Evolutionary conservation across 2,113 vertebrate species (phyloP), one percentile per base, ranked within the genome.

Genomic region (Nycticorax nycticorax): DNA sequence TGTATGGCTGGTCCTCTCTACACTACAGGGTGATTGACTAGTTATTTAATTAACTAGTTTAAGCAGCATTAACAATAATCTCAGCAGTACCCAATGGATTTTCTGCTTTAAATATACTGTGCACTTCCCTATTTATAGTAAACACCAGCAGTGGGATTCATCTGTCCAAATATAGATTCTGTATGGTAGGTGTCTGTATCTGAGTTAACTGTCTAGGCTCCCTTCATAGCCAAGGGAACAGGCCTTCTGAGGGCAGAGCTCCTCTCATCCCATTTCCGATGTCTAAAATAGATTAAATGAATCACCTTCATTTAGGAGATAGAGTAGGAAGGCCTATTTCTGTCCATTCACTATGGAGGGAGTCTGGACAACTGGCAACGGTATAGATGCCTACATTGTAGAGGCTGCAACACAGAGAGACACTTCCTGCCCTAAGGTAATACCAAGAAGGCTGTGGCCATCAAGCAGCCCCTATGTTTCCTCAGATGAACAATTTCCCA

Each of bases 91-190:
- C 84, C 84, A 83, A 96, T 95, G 94, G 96, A 95, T 95, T 97
- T 96, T 97, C 95, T 96, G 92, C 94, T 97, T 97, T 96, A 97
- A 96, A 97, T 97, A 95, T 93, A 95, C 96, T 77, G 81, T 95
- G 77, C 77, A 83, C 81, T 80, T 94, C 50, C 91, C 92, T 97
- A 97, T 97, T 97, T 97, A 96, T 96, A 97, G 96, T 96, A 97
- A 97, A 97, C 96, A 96, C 94, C 89, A 96, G 84, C 84, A 96
- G 89, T 82, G 84, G 94, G 96, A 95, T 95, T 97, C 93, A 94
- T 95, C 89, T 91, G 77, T 69, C 96, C 96, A 91, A 97, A 97
- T 95, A 96, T 96, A 97, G 96, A 95, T 89, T 91, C 77, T 95
- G 74, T 59, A 67, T 72, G 72, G 89, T 97, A 97, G 96, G 96